Conservation (phyloP, 2,888 invertebrate species). For the Polymixis lichenea region DNA sequence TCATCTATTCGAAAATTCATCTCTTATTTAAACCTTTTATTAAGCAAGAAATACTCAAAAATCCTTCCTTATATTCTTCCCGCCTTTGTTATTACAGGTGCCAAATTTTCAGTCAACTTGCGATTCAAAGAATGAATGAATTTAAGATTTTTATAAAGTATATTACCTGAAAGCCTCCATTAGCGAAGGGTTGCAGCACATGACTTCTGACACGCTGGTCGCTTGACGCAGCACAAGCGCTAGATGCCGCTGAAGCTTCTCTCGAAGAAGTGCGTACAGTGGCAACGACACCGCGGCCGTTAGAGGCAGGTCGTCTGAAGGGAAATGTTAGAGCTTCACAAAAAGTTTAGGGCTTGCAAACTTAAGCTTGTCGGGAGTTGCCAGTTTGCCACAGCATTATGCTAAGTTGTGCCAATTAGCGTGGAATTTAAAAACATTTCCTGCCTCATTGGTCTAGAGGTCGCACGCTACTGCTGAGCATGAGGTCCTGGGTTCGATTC, state of each 20-base stretch:
- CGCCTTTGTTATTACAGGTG: not conserved
- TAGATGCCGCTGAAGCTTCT: slow-evolving; percentile 82
- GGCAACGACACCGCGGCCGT: slow-evolving; percentile 85
- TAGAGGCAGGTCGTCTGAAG: slow-evolving; percentile 86
- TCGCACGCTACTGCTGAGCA: too few species aligned
- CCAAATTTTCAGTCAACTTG: not conserved
- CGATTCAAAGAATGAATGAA: not conserved
- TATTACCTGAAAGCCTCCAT: slow-evolving; percentile 84
- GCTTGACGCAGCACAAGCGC: slow-evolving; percentile 82
- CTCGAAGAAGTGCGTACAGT: slow-evolving; percentile 81
- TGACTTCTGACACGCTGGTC: slow-evolving; percentile 86
- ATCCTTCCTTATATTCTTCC: too few species aligned
- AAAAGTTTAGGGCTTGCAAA: not conserved
- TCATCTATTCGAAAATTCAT: not conserved
- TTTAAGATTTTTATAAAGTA: not conserved
- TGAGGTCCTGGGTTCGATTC: too few species aligned
- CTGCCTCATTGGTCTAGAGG: too few species aligned
- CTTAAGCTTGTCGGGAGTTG: not conserved
- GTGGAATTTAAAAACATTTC: too few species aligned
- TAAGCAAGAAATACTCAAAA: too few species aligned
- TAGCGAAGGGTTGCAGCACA: slow-evolving; percentile 85
- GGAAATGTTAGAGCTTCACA: not conserved
- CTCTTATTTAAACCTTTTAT: not conserved
- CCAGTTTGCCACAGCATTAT: too few species aligned
- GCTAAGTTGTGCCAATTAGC: too few species aligned